Evolutionary conservation across 2,113 vertebrate species (phyloP).

Genomic region (Leptodactylus fuscus): DNA sequence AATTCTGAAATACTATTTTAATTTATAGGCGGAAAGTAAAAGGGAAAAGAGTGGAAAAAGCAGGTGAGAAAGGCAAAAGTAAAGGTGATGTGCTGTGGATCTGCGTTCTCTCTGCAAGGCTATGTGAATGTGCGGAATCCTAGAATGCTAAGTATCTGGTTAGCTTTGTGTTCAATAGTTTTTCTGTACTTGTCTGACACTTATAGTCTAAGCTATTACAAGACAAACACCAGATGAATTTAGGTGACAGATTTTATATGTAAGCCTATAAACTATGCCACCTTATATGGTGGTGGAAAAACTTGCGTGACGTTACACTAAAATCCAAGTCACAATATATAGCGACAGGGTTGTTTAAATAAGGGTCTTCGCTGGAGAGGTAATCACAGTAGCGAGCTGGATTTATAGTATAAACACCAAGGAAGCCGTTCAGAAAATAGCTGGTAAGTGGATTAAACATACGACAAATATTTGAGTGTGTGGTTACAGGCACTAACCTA

Average conservation of each 20-base stretch:
- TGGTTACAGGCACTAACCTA: background rate
- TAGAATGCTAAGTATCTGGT: background rate
- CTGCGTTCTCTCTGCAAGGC: background rate
- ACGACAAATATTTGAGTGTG: slow-evolving; percentile 2
- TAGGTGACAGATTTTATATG: slow-evolving; percentile 22
- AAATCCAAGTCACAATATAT: slow-evolving; percentile 29
- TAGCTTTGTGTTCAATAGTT: slow-evolving; percentile 8
- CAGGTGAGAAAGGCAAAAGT: background rate
- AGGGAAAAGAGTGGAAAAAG: background rate
- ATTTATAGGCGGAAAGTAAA: background rate
- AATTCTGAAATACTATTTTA: no score
- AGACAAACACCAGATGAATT: slow-evolving; percentile 11
- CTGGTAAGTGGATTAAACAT: background rate
- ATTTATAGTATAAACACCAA: slow-evolving; percentile 42
- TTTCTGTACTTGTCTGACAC: background rate
- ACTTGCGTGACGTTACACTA: background rate
- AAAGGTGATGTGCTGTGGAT: background rate
- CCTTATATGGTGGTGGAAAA: slow-evolving; percentile 51
- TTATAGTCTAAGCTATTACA: background rate
- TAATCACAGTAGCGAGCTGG: background rate
- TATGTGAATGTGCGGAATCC: background rate
- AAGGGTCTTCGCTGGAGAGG: slow-evolving; percentile 22
- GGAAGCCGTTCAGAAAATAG: slow-evolving; percentile 26
- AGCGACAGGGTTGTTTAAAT: slow-evolving; percentile 27
- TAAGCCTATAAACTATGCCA: slow-evolving; percentile 9